Evolutionary conservation across 1,140 invertebrate genomes (phyloP), one percentile per base, ranked within the genome.

Genomic region (Homalodisca vitripennis): DNA sequence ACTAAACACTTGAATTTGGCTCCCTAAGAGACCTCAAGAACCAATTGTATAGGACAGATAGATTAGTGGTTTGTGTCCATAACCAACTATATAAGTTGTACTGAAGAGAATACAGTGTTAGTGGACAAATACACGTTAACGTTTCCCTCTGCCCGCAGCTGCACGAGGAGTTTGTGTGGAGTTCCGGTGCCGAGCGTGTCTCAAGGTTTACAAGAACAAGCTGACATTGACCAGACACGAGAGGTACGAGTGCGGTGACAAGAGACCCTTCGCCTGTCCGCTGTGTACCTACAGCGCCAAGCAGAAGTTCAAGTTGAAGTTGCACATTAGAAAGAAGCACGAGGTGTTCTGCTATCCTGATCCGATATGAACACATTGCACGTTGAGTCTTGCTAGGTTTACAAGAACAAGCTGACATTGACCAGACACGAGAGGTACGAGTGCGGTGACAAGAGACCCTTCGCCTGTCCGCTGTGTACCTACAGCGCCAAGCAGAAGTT

Each of bases 361-460:
- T 10, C 34, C 34, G 6, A n/a, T 32, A 74, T 91, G 88, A 24
- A 83, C 88, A 14, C 27, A 77, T 57, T 75, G 74, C 62, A 73
- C 71, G 41, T 70, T n/a, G n/a, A n/a, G n/a, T n/a, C n/a, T n/a
- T n/a, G n/a, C n/a, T n/a, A 72, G 46, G 41, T 47, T 10, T 65
- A 70, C 68, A 48, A 47, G 20, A n/a, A 80, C 69, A 81, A 79
- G 48, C 78, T 79, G 32, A 81, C 82, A 10, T 74, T 86, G 51
- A 79, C 76, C 63, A 80, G 80, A 67, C 84, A 85, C 70, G 75
- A 83, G n/a, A 77, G 80, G 17, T 81, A 83, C 62, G 84, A 84
- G 66, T 85, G 84, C 69, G 82, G 83, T 34, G 82, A 83, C 51
- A 14, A n/a, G 2, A 17, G 22, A n/a, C 66, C 66, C 14, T 67